Conservation (phyloP, 2,797 vertebrate species). For the Darevskia mixta region DNA sequence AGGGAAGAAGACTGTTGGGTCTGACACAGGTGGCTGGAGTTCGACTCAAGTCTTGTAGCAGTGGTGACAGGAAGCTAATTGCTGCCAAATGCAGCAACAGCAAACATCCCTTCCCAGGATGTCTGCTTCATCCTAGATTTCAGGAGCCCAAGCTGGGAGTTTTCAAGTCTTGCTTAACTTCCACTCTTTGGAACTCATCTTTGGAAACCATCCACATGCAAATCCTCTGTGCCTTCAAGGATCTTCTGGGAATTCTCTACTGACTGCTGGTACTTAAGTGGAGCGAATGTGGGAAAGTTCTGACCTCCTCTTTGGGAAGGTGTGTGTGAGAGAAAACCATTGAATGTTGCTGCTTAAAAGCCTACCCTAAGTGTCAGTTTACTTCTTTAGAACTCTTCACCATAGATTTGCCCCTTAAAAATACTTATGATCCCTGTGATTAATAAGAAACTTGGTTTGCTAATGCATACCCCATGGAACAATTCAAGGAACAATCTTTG, state of each 20-base stretch:
- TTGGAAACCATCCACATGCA: background rate
- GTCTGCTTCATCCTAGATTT: background rate
- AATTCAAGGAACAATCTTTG: too few relatives aligned
- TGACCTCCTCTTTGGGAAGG: background rate
- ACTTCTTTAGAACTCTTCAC: background rate
- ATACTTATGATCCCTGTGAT: background rate
- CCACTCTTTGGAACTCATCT: background rate
- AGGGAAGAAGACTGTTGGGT: background rate
- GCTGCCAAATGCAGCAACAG: too few relatives aligned
- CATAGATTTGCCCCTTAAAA: background rate
- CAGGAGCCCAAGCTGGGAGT: background rate
- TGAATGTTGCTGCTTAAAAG: background rate
- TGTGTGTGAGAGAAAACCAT: background rate
- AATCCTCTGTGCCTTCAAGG: background rate
- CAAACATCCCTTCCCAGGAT: background rate
- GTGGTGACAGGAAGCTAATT: too few relatives aligned
- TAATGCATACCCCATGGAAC: too few relatives aligned
- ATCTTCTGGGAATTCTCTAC: background rate
- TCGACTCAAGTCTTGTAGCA: too few relatives aligned
- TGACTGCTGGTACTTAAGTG: too few relatives aligned
- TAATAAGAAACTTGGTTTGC: too few relatives aligned
- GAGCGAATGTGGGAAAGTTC: background rate
- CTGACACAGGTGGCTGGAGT: too few relatives aligned
- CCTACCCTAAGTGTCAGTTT: background rate
- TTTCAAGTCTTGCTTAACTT: background rate